Percentiles rank a stretch among this genome's conserved stretches.
Evolutionary conservation across 2,113 vertebrate species (phyloP).

Genomic region (Gallinago paraguaiae): DNA sequence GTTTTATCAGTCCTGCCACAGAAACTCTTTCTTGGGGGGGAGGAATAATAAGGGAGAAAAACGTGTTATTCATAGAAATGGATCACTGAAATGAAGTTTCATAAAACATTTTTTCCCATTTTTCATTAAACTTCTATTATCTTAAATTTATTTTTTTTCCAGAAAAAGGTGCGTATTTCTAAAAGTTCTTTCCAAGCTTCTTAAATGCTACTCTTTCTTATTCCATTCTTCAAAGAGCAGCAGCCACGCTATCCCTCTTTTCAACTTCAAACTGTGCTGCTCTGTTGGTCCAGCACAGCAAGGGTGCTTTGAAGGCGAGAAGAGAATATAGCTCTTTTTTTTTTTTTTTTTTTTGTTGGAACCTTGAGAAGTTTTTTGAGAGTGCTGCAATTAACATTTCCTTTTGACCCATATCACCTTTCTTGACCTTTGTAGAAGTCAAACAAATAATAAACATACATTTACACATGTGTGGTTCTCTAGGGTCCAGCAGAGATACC

Average conservation of each 20-base stretch:
- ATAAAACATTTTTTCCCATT: conserved; percentile 14
- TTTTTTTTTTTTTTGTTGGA: conserved; percentile 58
- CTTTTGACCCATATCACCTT: conserved; percentile 46
- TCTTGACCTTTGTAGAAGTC: conserved; percentile 19
- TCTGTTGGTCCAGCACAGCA: conserved; percentile 60
- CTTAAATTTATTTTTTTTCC: conserved; percentile 27
- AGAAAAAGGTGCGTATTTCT: conserved; percentile 3
- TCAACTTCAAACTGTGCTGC: conserved; percentile 74
- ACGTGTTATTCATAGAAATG: conserved; percentile 36
- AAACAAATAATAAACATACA: background rate
- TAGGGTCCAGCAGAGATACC: conserved; percentile 46
- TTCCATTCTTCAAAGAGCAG: conserved; percentile 73
- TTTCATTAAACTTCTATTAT: conserved; percentile 33
- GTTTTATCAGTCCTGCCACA: background rate
- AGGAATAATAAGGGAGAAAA: conserved; percentile 36
- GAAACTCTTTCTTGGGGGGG: background rate
- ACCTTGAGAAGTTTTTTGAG: conserved; percentile 64
- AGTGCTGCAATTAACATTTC: conserved; percentile 66
- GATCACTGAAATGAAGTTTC: conserved; percentile 47
- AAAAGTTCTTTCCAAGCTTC: conserved; percentile 61
- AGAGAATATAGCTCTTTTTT: conserved; percentile 69
- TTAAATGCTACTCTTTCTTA: conserved; percentile 72
- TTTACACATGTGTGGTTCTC: conserved; percentile 4
- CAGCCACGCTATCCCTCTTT: conserved; percentile 64
- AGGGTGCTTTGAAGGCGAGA: conserved; percentile 73